These are phyloP conservation scores for Crotalus viridis DNA, from an alignment of 2,113 vertebrate species.

Conservation along the genomic window DNA sequence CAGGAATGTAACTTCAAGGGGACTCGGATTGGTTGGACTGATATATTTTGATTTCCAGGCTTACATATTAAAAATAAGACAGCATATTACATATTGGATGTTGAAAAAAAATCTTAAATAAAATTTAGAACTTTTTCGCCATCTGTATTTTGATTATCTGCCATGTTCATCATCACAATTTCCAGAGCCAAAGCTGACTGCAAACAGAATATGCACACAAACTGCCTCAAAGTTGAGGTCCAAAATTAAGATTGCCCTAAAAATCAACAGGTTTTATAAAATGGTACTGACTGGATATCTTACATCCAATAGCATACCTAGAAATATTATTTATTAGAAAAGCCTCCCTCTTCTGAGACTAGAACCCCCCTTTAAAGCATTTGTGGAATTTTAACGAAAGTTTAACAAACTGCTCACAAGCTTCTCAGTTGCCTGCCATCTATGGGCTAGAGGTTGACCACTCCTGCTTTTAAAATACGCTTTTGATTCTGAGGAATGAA, in stretches of 20 bases:
- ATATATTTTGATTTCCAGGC: not conserved
- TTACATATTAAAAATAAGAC: not conserved
- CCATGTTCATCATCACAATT: not conserved
- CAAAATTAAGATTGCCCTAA: not conserved
- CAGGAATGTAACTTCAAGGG: not conserved
- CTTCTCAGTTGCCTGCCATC: not conserved
- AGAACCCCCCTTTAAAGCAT: not conserved
- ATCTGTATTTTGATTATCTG: not conserved
- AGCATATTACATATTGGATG: not conserved
- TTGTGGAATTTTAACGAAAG: not conserved
- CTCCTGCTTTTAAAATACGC: not conserved
- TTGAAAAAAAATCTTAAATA: not conserved
- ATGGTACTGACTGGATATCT: not conserved
- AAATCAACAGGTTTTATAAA: not conserved
- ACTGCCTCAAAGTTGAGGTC: not conserved
- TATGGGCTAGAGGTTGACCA: not conserved
- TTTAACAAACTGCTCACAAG: not conserved
- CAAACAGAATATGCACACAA: not conserved
- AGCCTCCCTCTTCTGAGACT: not conserved
- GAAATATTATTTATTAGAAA: not conserved
- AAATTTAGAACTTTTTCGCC: not conserved
- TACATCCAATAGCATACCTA: not conserved
- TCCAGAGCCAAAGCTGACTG: not conserved
- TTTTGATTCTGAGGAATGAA: not conserved
- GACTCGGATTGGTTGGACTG: not conserved